phyloP scores from a whole-genome alignment of 2,888 invertebrate species.

The Ctena decussata region DNA sequence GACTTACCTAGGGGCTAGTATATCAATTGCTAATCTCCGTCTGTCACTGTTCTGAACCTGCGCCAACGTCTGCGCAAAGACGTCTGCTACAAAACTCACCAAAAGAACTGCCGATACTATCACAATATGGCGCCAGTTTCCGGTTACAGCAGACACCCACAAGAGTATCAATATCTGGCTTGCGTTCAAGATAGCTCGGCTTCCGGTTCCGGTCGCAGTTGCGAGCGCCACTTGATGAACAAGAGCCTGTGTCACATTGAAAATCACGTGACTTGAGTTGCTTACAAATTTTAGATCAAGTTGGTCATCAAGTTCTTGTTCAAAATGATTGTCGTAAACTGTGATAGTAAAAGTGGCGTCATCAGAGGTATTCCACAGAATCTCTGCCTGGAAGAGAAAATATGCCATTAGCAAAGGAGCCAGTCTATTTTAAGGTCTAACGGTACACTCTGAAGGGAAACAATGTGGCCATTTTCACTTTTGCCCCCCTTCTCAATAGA shows the following conservation, averaged over 20 bases:
- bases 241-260: neutral
- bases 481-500: no score
- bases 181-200: neutral
- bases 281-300: neutral
- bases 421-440: no score
- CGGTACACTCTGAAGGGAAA: no score
- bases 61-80: neutral
- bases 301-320: no score
- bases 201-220: slow-evolving; percentile 52
- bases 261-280: neutral
- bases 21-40: neutral
- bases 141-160: neutral
- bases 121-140: slow-evolving; percentile 2
- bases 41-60: neutral
- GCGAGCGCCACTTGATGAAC: slow-evolving; percentile 7
- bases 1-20: slow-evolving; percentile 30
- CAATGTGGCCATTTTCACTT: no score
- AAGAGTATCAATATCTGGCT: neutral
- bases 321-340: neutral
- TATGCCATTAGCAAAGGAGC: no score
- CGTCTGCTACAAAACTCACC: neutral
- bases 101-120: neutral
- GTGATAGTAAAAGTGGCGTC: neutral
- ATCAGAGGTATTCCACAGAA: neutral
- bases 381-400: neutral